Evolutionary conservation across 2,797 vertebrate species (phyloP).

Genomic region (Spinus pinus): DNA sequence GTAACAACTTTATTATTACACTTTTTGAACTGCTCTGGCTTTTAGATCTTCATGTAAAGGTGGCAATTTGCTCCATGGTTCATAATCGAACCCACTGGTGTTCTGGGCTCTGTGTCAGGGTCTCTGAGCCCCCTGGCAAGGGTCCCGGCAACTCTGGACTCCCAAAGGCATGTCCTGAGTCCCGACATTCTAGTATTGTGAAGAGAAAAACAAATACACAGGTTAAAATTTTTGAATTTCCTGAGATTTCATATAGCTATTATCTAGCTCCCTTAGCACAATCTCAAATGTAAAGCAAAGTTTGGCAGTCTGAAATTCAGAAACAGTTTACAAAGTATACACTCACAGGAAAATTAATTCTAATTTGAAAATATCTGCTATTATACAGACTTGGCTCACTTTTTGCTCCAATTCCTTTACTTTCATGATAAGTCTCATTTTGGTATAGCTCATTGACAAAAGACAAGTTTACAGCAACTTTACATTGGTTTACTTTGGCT

Average conservation of each 20-base stretch:
- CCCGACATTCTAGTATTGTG: background rate
- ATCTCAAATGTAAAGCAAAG: conserved; percentile 13
- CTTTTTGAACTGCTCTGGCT: too few species aligned
- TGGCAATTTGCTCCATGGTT: too few species aligned
- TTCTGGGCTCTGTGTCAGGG: too few species aligned
- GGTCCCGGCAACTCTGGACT: too few species aligned
- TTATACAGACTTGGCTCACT: conserved; percentile 7
- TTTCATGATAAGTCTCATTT: conserved; percentile 10
- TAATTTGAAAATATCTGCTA: conserved; percentile 16
- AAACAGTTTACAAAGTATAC: background rate
- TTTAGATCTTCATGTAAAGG: too few species aligned
- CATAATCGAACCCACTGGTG: too few species aligned
- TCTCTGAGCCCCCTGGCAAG: too few species aligned
- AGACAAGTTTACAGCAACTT: conserved; percentile 15
- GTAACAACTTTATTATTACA: too few species aligned
- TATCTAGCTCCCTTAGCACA: background rate
- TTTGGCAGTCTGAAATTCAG: conserved; percentile 45
- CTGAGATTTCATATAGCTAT: background rate
- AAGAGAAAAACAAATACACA: conserved; percentile 41
- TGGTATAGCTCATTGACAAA: conserved; percentile 39
- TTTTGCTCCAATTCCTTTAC: background rate
- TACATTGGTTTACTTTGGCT: conserved; percentile 57
- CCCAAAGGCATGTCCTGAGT: too few species aligned
- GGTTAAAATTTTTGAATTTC: background rate
- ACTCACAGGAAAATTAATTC: background rate